Evolutionary conservation across 2,797 vertebrate species (phyloP).

Genomic region (Amblyopsis hoosieri): DNA sequence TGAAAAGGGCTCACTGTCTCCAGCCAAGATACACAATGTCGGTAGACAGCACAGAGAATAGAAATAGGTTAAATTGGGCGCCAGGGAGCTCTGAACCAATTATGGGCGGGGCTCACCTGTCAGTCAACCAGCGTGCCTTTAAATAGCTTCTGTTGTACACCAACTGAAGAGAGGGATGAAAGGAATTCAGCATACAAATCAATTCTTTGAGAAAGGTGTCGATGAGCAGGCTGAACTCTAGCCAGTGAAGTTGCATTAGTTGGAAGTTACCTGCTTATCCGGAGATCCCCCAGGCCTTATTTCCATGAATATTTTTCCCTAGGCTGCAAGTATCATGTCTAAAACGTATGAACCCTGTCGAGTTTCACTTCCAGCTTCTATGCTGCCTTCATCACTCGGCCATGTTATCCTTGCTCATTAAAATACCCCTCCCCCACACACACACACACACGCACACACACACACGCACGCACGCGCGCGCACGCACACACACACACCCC

Average conservation of each 20-base stretch:
- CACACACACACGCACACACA: too few species aligned
- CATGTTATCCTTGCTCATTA: constrained; percentile 62
- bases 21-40: constrained; percentile 13
- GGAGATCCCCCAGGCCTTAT: too few species aligned
- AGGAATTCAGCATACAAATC: too few species aligned
- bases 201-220: too few species aligned
- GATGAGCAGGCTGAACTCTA: too few species aligned
- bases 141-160: not conserved
- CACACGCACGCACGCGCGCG: too few species aligned
- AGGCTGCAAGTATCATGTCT: too few species aligned
- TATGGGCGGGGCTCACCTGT: constrained; percentile 54
- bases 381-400: constrained; percentile 46
- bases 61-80: constrained; percentile 44
- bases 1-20: constrained; percentile 30
- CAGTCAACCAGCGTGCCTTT: constrained; percentile 34
- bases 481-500: too few species aligned
- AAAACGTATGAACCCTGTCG: constrained; percentile 12
- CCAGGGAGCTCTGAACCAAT: constrained; percentile 43
- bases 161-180: too few species aligned
- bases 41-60: constrained; percentile 16
- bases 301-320: too few species aligned
- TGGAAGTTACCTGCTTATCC: too few species aligned
- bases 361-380: constrained; percentile 26
- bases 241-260: too few species aligned
- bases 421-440: constrained; percentile 32